A percentile compares a stretch with the other conserved stretches of the same genome.
Evolutionary conservation across 2,113 vertebrate species (phyloP).

Genomic region (Sardina pilchardus): DNA sequence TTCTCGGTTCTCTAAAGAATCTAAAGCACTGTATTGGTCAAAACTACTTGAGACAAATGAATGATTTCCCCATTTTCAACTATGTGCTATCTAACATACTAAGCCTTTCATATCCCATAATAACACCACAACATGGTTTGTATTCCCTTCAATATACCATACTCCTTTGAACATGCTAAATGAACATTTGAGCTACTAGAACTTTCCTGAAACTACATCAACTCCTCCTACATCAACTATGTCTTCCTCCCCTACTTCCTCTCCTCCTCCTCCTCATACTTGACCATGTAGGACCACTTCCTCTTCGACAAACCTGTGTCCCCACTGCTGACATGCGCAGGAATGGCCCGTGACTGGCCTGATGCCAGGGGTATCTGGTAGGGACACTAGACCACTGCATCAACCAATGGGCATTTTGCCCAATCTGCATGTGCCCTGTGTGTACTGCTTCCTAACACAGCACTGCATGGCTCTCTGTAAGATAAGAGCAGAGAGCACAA

Average conservation of each 20-base stretch:
- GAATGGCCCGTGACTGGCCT: slow-evolving; percentile 70
- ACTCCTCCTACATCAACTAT: neutral
- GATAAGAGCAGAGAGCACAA: neutral
- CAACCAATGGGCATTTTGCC: neutral
- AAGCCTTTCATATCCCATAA: neutral
- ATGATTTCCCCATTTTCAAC: neutral
- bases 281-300: slow-evolving; percentile 78
- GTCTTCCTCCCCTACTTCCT: neutral
- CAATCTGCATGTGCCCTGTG: neutral
- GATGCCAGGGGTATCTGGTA: slow-evolving; percentile 88
- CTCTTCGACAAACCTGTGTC: slow-evolving; percentile 86
- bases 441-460: neutral
- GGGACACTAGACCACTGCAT: slow-evolving; percentile 43
- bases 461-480: neutral
- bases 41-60: neutral
- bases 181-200: neutral
- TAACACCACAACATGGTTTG: neutral
- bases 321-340: slow-evolving; percentile 79
- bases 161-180: neutral
- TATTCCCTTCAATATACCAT: neutral
- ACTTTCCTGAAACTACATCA: neutral
- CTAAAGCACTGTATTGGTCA: neutral
- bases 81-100: neutral
- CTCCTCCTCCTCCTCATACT: neutral
- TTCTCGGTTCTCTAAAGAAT: neutral